Conservation (phyloP, 2,888 invertebrate genomes). For the Thera obeliscata region DNA sequence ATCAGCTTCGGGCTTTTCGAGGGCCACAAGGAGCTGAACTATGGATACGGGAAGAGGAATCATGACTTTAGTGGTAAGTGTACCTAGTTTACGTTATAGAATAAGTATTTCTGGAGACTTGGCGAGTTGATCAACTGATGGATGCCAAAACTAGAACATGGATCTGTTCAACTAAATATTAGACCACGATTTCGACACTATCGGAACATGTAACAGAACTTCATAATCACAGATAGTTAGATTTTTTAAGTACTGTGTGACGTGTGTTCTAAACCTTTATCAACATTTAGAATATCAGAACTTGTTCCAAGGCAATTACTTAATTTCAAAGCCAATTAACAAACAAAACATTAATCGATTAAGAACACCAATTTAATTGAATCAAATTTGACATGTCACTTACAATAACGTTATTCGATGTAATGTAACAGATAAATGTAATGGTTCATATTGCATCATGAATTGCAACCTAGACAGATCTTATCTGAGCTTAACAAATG, state of each 20-base stretch:
- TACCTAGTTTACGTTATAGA: not conserved
- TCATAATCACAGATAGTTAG: too few species aligned
- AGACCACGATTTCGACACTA: too few species aligned
- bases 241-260: too few species aligned
- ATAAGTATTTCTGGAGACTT: too few species aligned
- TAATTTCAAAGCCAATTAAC: slow-evolving; percentile 4
- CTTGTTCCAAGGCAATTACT: not conserved
- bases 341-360: slow-evolving; percentile 5
- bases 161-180: too few species aligned
- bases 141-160: too few species aligned
- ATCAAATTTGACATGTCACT: slow-evolving; percentile 19
- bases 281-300: not conserved
- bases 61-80: slow-evolving; percentile 90
- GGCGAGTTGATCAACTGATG: too few species aligned
- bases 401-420: slow-evolving; percentile 8
- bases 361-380: slow-evolving; percentile 6
- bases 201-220: too few species aligned
- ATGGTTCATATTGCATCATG: slow-evolving; percentile 21
- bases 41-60: slow-evolving; percentile 90
- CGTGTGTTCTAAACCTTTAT: too few species aligned
- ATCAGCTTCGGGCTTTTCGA: slow-evolving; percentile 94
- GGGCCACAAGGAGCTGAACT: slow-evolving; percentile 92
- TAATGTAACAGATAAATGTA: slow-evolving; percentile 12
- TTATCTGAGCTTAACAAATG: slow-evolving; percentile 28
- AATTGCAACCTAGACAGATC: slow-evolving; percentile 24